Conservation (phyloP, 2,888 invertebrate genomes). For the Trachelus tabidus region DNA sequence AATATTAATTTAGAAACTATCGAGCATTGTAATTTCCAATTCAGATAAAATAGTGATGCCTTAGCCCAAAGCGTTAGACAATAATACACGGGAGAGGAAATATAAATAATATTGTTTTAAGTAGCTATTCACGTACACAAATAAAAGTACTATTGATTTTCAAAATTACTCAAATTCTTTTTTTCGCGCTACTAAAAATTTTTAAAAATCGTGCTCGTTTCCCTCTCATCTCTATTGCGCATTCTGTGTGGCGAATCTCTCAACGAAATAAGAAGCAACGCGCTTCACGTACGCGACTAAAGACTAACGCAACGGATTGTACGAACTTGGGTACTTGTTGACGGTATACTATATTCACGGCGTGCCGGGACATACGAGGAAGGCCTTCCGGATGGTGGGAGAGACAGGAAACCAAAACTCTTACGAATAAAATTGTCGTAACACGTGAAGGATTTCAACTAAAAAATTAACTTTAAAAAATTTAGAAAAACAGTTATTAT, state of each 20-base stretch:
- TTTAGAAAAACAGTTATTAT: too few relatives aligned
- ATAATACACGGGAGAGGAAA: background rate
- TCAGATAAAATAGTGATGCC: background rate
- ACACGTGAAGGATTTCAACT: too few relatives aligned
- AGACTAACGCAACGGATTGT: slow-evolving; percentile 12
- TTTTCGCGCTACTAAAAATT: background rate
- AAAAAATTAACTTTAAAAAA: too few relatives aligned
- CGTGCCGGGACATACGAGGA: slow-evolving; percentile 31
- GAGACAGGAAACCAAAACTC: slow-evolving; percentile 38
- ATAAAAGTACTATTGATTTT: background rate
- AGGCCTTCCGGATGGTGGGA: slow-evolving; percentile 40
- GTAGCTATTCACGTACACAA: background rate
- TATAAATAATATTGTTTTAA: background rate
- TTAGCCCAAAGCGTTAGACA: background rate
- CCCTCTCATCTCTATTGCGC: too few relatives aligned
- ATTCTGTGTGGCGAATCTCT: too few relatives aligned
- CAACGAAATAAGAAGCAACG: background rate
- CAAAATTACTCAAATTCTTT: background rate
- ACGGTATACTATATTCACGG: slow-evolving; percentile 32
- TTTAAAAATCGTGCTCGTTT: background rate
- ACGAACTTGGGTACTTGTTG: slow-evolving; percentile 25
- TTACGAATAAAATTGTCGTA: background rate
- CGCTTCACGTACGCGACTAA: slow-evolving; percentile 1
- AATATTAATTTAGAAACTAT: background rate
- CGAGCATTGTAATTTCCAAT: background rate